Evolutionary conservation across 2,797 vertebrate genomes (phyloP), one percentile per base, ranked within the genome.

Genomic region (Hypotaenidia okinawae): DNA sequence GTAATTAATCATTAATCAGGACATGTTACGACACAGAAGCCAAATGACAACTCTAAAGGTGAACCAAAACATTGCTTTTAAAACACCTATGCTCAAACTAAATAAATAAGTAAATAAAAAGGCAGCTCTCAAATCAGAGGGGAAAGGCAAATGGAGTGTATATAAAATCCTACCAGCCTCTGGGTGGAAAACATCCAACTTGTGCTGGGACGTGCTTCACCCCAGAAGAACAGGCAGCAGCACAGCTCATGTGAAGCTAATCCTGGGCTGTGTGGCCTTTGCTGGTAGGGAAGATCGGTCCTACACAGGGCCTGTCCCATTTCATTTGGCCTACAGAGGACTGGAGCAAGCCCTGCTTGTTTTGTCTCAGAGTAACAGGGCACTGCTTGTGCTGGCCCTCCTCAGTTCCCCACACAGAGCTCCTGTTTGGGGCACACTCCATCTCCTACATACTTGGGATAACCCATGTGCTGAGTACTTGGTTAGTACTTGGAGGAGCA

Each of bases 1-100:
- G 95, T 95, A 94, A 94, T 96, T 94, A 73, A 93, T 94, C 94
- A 94, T 57, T 94, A 78, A 94, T 89, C 94, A 73, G 78, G 27
- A 89, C 2, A 5, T 11, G 69, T 75, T 77, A 41, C 23, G 5
- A 47, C 72, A 57, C 24, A 33, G 21, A 58, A 94, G 78, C 77
- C 90, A 94, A 95, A 87, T 2, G 9, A 86, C 73, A 95, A 35
- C 81, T 93, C 90, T 37, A 78, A 85, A 94, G 95, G 87, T 87
- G 95, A 97, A 80, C 23, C 57, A 28, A 88, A 91, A 84, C 7
- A 51, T 37, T 82, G 5, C 68, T 75, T 92, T 84, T n/a, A n/a
- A 58, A 94, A 88, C 52, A 64, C 22, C 67, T 73, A 33, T 5
- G 4, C 45, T 69, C 52, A 3, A 62, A 68, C 74, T 23, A 27